Conservation (phyloP, 30 jellyfish, hydroid and myxozoan species). For the Calvadosia cruxmelitensis region DNA sequence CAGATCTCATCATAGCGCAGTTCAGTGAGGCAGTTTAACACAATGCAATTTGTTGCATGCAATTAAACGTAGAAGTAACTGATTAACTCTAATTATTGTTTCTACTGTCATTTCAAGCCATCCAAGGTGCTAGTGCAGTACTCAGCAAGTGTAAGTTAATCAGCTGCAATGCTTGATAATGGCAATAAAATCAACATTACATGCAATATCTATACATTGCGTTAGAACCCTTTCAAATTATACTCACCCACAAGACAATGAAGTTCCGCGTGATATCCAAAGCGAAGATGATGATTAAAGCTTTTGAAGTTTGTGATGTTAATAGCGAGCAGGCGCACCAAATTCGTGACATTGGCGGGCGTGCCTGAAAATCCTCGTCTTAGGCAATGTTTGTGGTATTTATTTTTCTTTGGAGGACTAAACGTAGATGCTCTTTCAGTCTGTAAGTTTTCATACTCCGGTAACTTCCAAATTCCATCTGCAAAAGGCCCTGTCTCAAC, state of each 20-base stretch:
- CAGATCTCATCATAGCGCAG: too few relatives aligned
- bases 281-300: neutral
- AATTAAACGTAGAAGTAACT: too few relatives aligned
- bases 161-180: neutral
- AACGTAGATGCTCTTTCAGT: neutral
- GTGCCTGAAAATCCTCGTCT: neutral
- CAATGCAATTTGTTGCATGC: too few relatives aligned
- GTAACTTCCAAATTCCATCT: neutral
- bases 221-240: neutral
- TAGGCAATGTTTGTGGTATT: neutral
- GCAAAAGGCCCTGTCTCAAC: constrained; percentile 2
- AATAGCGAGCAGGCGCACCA: neutral
- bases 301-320: neutral
- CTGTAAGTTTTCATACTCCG: neutral
- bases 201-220: neutral
- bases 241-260: neutral
- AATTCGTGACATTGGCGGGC: neutral
- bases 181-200: too few relatives aligned
- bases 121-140: too few relatives aligned
- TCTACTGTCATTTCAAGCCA: too few relatives aligned
- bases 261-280: neutral
- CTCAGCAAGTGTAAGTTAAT: too few relatives aligned
- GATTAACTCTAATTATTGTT: too few relatives aligned
- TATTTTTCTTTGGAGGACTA: neutral
- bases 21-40: too few relatives aligned